Evolutionary conservation across 2,113 vertebrate species (phyloP).

Genomic region (Chiloscyllium plagiosum): DNA sequence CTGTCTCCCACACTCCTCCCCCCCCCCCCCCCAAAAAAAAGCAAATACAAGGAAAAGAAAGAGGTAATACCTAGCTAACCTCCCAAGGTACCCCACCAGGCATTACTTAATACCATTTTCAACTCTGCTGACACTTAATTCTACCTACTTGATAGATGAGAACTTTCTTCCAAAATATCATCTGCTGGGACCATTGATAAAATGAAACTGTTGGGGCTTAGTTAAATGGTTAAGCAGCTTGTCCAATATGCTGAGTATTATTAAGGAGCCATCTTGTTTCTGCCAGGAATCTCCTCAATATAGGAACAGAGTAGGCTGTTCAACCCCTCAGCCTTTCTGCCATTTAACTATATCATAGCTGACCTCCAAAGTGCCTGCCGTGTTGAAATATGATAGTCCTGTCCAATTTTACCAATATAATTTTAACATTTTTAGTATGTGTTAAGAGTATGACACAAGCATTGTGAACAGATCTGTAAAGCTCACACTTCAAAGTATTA

Average conservation of each 20-base stretch:
- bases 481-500: background rate
- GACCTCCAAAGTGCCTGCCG: background rate
- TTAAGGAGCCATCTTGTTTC: background rate
- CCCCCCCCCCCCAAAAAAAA: no score
- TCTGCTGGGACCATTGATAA: background rate
- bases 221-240: background rate
- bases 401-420: background rate
- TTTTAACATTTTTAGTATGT: background rate
- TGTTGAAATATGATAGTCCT: background rate
- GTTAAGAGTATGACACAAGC: background rate
- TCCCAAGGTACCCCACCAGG: background rate
- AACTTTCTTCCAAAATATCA: background rate
- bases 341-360: background rate
- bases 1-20: no score
- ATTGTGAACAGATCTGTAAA: background rate
- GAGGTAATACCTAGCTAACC: background rate
- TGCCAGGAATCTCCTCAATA: background rate
- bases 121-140: background rate
- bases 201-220: background rate
- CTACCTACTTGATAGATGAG: background rate
- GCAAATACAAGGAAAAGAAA: background rate
- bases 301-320: background rate
- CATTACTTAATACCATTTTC: background rate
- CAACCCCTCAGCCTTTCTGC: background rate
- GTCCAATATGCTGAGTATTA: background rate